A percentile compares a stretch with the other conserved stretches of the same genome.
phyloP scores from a whole-genome alignment of 2,797 vertebrate genomes.

The Acanthurus tractus region DNA sequence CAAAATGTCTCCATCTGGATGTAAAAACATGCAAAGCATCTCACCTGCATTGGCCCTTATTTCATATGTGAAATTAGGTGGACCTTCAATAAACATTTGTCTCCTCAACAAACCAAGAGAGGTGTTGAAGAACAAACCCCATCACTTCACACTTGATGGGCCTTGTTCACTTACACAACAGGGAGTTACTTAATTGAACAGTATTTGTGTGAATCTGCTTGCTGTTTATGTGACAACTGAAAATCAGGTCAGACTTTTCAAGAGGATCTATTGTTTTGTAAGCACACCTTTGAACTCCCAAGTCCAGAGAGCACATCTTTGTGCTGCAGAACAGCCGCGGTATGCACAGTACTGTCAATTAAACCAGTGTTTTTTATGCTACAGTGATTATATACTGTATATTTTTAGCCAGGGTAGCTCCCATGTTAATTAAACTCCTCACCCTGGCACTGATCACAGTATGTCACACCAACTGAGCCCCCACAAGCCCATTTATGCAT shows the following conservation, averaged over 20 bases:
- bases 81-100: slow-evolving; percentile 23
- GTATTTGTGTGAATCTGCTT: slow-evolving; percentile 56
- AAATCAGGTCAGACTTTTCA: slow-evolving; percentile 78
- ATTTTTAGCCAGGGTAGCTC: slow-evolving; percentile 22
- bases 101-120: slow-evolving; percentile 30
- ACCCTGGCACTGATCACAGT: slow-evolving; percentile 32
- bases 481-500: slow-evolving; percentile 25
- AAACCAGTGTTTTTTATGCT: not conserved
- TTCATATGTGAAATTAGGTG: slow-evolving; percentile 12
- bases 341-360: not conserved
- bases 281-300: slow-evolving; percentile 55
- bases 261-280: slow-evolving; percentile 50
- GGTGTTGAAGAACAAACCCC: slow-evolving; percentile 24
- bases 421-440: slow-evolving; percentile 19
- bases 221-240: slow-evolving; percentile 77
- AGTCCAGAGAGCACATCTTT: not conserved
- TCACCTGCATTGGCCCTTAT: not conserved
- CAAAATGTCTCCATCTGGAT: slow-evolving; percentile 1
- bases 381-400: slow-evolving; percentile 1
- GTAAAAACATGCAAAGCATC: not conserved
- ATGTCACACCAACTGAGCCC: slow-evolving; percentile 26
- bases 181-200: slow-evolving; percentile 73
- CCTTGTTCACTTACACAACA: slow-evolving; percentile 68
- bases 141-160: slow-evolving; percentile 51
- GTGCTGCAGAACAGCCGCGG: slow-evolving; percentile 2